A percentile compares a stretch with the other conserved stretches of the same genome.
Evolutionary conservation across 2,113 vertebrate genomes (phyloP).

Genomic region (Menura novaehollandiae): DNA sequence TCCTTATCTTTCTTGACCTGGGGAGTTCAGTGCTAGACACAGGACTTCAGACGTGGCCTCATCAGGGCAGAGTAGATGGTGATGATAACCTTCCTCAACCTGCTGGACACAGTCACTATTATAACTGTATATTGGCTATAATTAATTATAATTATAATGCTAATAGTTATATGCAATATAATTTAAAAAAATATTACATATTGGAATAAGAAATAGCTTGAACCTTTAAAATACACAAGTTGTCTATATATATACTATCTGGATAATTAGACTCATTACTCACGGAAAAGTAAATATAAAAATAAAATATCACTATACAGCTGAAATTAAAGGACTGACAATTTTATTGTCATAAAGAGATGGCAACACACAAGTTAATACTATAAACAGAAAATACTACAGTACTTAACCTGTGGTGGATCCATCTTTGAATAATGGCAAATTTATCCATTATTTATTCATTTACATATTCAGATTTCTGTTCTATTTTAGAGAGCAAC

Average conservation of each 20-base stretch:
- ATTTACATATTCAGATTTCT: not conserved
- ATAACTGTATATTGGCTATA: not conserved
- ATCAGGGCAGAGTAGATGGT: not conserved
- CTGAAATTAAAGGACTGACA: not conserved
- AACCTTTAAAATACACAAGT: not conserved
- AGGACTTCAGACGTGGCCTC: not conserved
- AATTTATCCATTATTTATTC: not conserved
- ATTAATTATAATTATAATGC: too few species aligned
- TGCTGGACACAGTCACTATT: not conserved
- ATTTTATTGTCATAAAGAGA: not conserved
- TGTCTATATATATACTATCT: not conserved
- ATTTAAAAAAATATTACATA: not conserved
- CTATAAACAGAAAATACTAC: not conserved
- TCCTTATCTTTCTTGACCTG: not conserved
- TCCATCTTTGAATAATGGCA: not conserved
- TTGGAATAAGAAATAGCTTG: not conserved
- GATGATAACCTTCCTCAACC: not conserved
- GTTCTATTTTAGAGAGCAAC: not conserved
- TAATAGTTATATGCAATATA: not conserved
- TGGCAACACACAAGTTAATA: not conserved
- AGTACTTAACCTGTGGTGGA: not conserved
- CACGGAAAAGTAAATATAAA: not conserved
- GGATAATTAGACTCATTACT: not conserved
- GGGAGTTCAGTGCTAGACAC: not conserved
- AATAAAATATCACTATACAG: not conserved